Conservation (phyloP, 1,140 invertebrate species). For the Zeugodacus cucurbitae region DNA sequence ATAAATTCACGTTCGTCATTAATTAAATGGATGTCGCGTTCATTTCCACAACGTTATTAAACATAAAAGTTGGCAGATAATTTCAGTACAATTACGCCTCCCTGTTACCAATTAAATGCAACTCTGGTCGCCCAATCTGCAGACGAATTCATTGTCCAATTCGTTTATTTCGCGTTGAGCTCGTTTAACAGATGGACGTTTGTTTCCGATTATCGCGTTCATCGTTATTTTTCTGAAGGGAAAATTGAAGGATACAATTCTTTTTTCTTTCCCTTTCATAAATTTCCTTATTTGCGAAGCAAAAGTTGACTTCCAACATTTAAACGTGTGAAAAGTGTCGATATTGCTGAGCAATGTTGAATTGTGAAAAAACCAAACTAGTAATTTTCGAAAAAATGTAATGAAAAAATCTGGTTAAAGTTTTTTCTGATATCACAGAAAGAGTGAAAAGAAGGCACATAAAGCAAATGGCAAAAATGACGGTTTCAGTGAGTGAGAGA, state of each 20-base stretch:
- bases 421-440: not conserved
- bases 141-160: not conserved
- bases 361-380: not conserved
- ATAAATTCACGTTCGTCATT: not conserved
- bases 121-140: not conserved
- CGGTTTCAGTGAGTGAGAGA: not conserved
- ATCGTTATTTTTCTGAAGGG: not conserved
- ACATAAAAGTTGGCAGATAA: no score
- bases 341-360: not conserved
- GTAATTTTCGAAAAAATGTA: not conserved
- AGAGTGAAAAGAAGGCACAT: not conserved
- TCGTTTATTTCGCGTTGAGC: conserved; percentile 3
- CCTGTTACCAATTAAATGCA: not conserved
- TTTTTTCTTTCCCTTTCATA: not conserved
- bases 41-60: no score
- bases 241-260: not conserved
- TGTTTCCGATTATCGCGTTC: not conserved
- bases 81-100: not conserved
- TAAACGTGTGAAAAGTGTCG: not conserved
- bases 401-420: not conserved
- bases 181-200: not conserved
- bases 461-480: not conserved
- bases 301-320: not conserved
- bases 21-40: no score
- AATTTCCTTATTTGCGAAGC: not conserved